Conservation (phyloP, 2,113 vertebrate species). For the Aramus guarauna region DNA sequence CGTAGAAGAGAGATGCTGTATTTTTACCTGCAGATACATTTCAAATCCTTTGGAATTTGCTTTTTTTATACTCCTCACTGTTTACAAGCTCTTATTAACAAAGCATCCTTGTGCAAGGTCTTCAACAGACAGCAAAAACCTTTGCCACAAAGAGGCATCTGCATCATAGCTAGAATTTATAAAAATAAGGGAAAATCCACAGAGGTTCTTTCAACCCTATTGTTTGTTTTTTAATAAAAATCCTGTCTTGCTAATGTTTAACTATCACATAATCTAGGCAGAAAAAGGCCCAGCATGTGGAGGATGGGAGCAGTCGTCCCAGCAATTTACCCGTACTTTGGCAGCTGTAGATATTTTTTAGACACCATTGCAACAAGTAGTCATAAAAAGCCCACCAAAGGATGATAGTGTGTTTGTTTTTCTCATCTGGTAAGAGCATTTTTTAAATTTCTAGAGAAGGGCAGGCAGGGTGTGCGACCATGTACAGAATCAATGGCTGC, state of each 20-base stretch:
- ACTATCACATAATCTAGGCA: neutral
- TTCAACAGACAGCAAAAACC: neutral
- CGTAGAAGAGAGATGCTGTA: neutral
- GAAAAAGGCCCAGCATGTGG: neutral
- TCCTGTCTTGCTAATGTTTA: neutral
- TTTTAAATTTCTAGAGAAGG: neutral
- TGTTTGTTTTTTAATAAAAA: neutral
- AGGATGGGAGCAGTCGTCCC: neutral
- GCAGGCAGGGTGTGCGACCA: neutral
- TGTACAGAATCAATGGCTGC: neutral
- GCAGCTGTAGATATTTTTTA: neutral
- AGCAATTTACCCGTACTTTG: neutral
- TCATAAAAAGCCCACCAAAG: neutral
- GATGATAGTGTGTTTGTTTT: neutral
- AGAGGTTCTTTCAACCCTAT: neutral
- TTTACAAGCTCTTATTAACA: neutral
- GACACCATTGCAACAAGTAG: neutral
- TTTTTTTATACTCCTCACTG: neutral
- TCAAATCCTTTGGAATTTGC: neutral
- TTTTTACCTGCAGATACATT: neutral
- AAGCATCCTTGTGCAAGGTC: neutral
- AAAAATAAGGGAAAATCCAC: neutral
- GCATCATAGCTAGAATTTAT: neutral
- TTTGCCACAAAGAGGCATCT: neutral
- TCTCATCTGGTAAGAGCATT: neutral